Conservation (phyloP, 1,140 invertebrate genomes). For the Tetraneura akinire region DNA sequence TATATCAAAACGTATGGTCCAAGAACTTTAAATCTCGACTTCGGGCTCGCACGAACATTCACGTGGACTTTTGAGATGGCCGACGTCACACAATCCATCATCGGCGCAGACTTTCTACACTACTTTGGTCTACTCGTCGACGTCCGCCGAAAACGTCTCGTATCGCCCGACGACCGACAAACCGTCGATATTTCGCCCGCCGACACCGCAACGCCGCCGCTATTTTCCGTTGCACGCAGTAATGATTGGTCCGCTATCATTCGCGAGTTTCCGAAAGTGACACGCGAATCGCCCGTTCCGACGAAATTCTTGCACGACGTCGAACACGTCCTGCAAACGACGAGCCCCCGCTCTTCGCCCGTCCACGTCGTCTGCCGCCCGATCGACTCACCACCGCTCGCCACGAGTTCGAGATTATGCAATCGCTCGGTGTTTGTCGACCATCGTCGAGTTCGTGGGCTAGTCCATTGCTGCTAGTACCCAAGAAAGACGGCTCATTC, state of each 20-base stretch:
- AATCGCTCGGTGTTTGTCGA: not conserved
- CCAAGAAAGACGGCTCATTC: too few relatives aligned
- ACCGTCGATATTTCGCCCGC: too few relatives aligned
- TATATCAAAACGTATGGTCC: too few relatives aligned
- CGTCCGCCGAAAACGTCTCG: too few relatives aligned
- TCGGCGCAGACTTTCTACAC: not conserved
- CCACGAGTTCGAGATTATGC: not conserved
- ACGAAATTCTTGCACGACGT: not conserved
- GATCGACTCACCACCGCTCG: not conserved
- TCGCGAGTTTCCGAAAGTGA: not conserved
- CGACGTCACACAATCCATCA: not conserved
- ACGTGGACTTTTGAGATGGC: not conserved
- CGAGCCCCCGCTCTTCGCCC: not conserved
- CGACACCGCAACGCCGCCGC: not conserved
- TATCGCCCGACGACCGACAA: too few relatives aligned
- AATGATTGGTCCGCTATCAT: not conserved
- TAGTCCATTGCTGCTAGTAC: too few relatives aligned
- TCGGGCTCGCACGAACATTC: not conserved
- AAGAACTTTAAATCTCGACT: not conserved
- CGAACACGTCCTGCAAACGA: not conserved
- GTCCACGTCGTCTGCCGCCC: not conserved
- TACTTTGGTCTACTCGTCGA: too few relatives aligned
- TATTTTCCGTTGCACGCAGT: not conserved
- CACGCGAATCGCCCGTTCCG: not conserved
- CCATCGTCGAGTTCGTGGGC: not conserved